phyloP scores from a whole-genome alignment of 2,888 invertebrate genomes.

The Agonum fuliginosum region DNA sequence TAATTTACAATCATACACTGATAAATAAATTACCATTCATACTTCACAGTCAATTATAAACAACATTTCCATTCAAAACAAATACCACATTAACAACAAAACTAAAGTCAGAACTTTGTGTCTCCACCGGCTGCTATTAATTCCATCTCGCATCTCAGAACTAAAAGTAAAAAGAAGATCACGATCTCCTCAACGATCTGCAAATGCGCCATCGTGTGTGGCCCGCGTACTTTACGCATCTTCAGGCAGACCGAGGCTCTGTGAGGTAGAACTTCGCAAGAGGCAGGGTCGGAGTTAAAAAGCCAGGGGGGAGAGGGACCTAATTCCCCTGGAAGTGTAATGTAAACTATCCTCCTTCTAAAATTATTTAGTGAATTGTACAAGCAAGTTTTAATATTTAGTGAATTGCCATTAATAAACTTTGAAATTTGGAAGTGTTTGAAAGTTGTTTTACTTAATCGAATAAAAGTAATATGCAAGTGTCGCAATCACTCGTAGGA shows the following conservation, averaged over 20 bases:
- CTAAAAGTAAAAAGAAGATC: constrained; percentile 22
- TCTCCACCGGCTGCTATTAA: constrained; percentile 28
- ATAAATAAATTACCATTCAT: constrained; percentile 6
- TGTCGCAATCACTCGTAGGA: too few relatives aligned
- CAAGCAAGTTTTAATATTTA: too few relatives aligned
- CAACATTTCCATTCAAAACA: constrained; percentile 36
- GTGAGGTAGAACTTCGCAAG: constrained; percentile 39
- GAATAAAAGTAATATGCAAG: too few relatives aligned
- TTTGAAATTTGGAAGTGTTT: too few relatives aligned
- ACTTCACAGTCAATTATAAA: constrained; percentile 27
- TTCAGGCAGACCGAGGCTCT: neutral
- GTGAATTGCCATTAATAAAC: too few relatives aligned
- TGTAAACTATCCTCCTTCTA: too few relatives aligned
- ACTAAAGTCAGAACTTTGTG: neutral
- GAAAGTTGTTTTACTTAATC: too few relatives aligned
- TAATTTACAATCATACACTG: neutral
- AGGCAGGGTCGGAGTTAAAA: too few relatives aligned
- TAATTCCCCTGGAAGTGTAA: too few relatives aligned
- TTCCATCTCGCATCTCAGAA: constrained; percentile 9
- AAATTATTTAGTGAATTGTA: too few relatives aligned
- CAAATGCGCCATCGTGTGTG: constrained; percentile 57
- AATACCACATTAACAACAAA: neutral
- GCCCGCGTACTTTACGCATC: constrained; percentile 51
- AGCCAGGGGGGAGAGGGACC: too few relatives aligned
- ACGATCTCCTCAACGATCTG: constrained; percentile 44